A percentile compares a stretch with the other conserved stretches of the same genome.
These are phyloP conservation scores for Portevinia maculata DNA, from an alignment of 2,888 invertebrate genomes.

Conservation along the genomic window DNA sequence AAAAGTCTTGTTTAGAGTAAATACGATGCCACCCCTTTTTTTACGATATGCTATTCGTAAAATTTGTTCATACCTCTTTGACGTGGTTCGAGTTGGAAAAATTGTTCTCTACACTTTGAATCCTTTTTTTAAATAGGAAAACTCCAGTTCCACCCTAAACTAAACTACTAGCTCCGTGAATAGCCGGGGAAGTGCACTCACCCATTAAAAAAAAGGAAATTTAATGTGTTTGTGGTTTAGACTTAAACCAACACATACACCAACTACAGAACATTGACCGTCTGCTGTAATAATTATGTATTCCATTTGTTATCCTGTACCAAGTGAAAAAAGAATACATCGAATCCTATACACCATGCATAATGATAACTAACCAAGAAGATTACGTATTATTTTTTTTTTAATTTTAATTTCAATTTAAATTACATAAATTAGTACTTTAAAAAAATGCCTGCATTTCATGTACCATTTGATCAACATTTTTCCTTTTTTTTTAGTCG, in stretches of 20 bases:
- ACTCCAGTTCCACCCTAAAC: not conserved
- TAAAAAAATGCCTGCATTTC: not conserved
- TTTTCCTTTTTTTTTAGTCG: not conserved
- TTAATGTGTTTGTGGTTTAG: slow-evolving; percentile 51
- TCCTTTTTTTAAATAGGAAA: not conserved
- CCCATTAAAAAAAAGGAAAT: slow-evolving; percentile 31
- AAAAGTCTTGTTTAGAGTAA: not conserved
- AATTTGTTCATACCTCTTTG: slow-evolving; percentile 2
- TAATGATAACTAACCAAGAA: slow-evolving; percentile 4
- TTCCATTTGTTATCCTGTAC: slow-evolving; percentile 39
- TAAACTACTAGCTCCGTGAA: slow-evolving; percentile 1
- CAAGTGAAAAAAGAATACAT: not conserved
- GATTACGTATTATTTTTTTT: slow-evolving; percentile 11
- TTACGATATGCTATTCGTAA: not conserved
- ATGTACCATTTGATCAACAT: not conserved
- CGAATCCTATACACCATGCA: slow-evolving; percentile 6
- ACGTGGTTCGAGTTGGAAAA: slow-evolving; percentile 6
- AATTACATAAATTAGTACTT: no score
- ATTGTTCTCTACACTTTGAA: not conserved
- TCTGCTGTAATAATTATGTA: slow-evolving; percentile 30
- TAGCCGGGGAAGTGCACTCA: slow-evolving; percentile 26
- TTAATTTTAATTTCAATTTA: slow-evolving; percentile 28
- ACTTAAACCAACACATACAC: slow-evolving; percentile 7
- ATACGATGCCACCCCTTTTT: not conserved
- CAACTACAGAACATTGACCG: slow-evolving; percentile 23